These are phyloP conservation scores for Autographa pulchrina DNA, from an alignment of 2,888 invertebrate genomes.

Conservation along the genomic window DNA sequence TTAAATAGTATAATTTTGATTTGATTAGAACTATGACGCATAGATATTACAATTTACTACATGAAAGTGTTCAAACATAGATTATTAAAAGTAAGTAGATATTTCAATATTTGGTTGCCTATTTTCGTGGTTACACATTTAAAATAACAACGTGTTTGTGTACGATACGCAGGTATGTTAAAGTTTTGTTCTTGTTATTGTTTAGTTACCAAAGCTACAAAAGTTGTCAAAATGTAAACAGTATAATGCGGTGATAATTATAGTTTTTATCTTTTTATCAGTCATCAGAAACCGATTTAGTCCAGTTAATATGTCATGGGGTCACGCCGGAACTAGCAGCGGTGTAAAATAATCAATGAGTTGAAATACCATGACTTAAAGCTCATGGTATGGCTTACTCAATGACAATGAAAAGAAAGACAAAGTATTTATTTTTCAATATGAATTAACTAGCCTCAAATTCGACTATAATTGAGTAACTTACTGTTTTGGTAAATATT, in stretches of 20 bases:
- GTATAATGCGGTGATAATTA: constrained; percentile 4
- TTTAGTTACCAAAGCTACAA: constrained; percentile 37
- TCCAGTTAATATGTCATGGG: not conserved
- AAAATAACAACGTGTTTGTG: not conserved
- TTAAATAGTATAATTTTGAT: too few relatives aligned
- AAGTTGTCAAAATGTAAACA: constrained; percentile 17
- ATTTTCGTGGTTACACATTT: not conserved
- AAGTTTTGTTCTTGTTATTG: constrained; percentile 20
- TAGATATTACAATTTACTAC: too few relatives aligned
- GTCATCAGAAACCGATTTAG: constrained; percentile 36
- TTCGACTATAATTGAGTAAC: too few relatives aligned
- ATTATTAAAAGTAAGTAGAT: too few relatives aligned
- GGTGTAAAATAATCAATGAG: not conserved
- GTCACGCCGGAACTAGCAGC: not conserved
- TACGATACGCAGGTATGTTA: not conserved
- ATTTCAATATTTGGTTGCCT: too few relatives aligned
- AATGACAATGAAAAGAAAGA: too few relatives aligned
- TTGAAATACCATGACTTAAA: not conserved
- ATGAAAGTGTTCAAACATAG: too few relatives aligned
- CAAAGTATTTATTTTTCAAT: too few relatives aligned
- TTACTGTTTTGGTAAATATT: too few relatives aligned
- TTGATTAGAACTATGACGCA: too few relatives aligned
- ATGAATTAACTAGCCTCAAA: too few relatives aligned
- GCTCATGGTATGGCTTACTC: too few relatives aligned
- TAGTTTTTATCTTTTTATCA: constrained; percentile 11